Evolutionary conservation across 2,888 invertebrate genomes (phyloP), one percentile per base, ranked within the genome.

Genomic region (Calameuta idolon): DNA sequence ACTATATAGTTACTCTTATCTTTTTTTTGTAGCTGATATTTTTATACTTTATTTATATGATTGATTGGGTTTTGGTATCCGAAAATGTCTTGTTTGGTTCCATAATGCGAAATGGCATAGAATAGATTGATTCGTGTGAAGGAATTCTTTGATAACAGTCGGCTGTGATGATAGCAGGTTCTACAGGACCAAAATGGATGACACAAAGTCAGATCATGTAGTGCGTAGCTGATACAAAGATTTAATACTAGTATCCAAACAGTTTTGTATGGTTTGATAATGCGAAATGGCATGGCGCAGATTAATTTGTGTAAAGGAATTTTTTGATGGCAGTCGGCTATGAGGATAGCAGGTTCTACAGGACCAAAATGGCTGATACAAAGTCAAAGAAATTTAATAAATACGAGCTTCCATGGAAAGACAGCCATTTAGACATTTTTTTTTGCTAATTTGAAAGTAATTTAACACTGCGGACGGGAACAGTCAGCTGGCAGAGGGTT

Each of bases 351-450:
- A 55, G 40, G 23, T 2, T 55, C 23, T 5, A 55, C 40, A 2
- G 23, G 40, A 55, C 0, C 23, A 55, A 5, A 55, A 55, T 55
- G 9, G 5, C 40, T 40, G 40, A 40, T 40, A 55, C 33, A 23
- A 40, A 55, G 81, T 81, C 84, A 81, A 85, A 84, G 83, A 85
- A 83, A 87, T 86, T 87, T 86, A 86, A 86, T 87, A 87, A 86
- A 83, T 83, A 81, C 81, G 79, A 75, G 23, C 40, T 23, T 55
- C 23, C 5, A 5, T 5, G 5, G 31, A 9, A 33, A 31, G 2
- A 11, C 75, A 81, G 12, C 76, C 78, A 75, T 81, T 81, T 34
- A 33, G 77, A 77, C 80, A 85, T n/a, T n/a, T 86, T 85, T 81
- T 82, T 83, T 78, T 31, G 76, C 79, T 86, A 87, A 87, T 86